Base-by-base conservation (phyloP, 2,797 vertebrate genomes). In the Pampus argenteus region DNA sequence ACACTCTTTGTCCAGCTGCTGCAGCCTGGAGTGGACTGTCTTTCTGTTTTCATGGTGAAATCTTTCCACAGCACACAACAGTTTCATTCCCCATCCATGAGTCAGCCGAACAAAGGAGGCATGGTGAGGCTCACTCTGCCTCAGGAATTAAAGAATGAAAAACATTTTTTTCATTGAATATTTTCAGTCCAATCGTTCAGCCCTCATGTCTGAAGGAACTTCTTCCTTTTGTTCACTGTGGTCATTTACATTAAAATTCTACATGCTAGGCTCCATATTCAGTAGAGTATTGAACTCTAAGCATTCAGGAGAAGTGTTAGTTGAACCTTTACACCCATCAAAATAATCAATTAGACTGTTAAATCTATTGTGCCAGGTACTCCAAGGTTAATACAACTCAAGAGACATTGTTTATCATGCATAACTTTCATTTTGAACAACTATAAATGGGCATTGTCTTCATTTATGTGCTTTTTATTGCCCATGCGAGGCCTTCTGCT, bases 31-130 rank as follows among this genome's bases (percentile, higher is more conserved):
- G 85, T 90, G 78, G 80, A 87, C 82, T 81, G 73, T 81, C 84
- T 79, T 50, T 86, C 75, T 86, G 79, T 86, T 86, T 86, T 74
- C 71, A 78, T 88, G 89, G 81, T 86, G 88, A 91, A 93, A 91
- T 93, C 86, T 93, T 93, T 90, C 91, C 91, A 86, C 86, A 86
- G 44, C 76, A 88, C 79, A 86, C 77, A 90, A 81, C 88, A 84
- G 82, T 78, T 91, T 82, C 89, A 93, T 94, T 93, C 91, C 87
- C 84, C 81, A 80, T 81, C 73, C 82, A 92, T 94, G 92, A 94
- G 87, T 94, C 93, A 94, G 89, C 72, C 74, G 68, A 89, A 94
- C 93, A 94, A 94, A 94, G 91, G 78, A 81, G 74, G 78, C 86
- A 74, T 92, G 93, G 91, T 92, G 82, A 62, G 48, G 34, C 88